Percentiles rank a stretch among this genome's conserved stretches.
These are phyloP conservation scores for Spisula solida DNA, from an alignment of 2,888 invertebrate genomes.

Conservation along the genomic window DNA sequence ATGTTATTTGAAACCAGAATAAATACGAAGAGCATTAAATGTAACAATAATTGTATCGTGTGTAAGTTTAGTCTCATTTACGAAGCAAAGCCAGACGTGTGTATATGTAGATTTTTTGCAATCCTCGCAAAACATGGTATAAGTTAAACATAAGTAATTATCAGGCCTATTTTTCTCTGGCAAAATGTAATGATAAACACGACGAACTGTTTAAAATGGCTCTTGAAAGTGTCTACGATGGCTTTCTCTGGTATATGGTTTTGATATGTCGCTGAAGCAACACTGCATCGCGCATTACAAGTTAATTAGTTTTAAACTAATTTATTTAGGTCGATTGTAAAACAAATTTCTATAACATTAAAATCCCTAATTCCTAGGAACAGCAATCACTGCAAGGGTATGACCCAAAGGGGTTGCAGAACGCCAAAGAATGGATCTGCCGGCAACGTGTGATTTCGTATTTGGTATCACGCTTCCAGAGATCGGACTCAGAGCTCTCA, in stretches of 20 bases:
- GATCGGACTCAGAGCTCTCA: no score
- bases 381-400: no score
- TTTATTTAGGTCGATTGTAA: no score
- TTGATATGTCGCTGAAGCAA: not conserved
- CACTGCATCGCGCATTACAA: not conserved
- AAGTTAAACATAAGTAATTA: not conserved
- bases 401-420: no score
- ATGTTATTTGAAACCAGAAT: not conserved
- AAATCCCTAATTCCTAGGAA: no score
- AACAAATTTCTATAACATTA: no score
- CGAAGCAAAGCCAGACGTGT: not conserved
- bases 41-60: slow-evolving; percentile 5
- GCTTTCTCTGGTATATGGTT: not conserved
- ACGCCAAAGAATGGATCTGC: no score
- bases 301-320: not conserved
- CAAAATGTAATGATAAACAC: slow-evolving; percentile 21
- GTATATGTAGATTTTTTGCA: slow-evolving; percentile 2
- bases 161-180: not conserved
- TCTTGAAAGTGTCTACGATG: not conserved
- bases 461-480: no score
- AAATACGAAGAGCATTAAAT: not conserved
- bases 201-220: slow-evolving; percentile 2
- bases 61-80: not conserved
- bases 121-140: not conserved
- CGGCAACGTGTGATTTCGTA: no score